Conservation (phyloP, 2,888 invertebrate genomes). For the Automeris io region DNA sequence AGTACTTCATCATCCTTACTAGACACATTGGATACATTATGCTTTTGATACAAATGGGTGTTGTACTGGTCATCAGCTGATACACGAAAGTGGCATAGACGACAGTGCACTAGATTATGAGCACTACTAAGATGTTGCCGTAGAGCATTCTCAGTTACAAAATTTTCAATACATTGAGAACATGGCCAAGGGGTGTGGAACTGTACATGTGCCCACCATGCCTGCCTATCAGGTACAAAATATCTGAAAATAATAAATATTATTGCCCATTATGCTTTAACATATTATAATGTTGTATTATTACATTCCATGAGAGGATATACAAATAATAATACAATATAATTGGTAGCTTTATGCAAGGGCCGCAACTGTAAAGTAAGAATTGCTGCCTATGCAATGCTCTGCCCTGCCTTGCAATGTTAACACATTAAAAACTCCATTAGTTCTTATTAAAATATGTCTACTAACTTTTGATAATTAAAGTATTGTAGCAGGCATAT, state of each 20-base stretch:
- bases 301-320: too few species aligned
- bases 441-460: too few species aligned
- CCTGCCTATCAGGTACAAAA: conserved; percentile 55
- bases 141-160: conserved; percentile 40
- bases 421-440: too few species aligned
- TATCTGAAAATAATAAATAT: conserved; percentile 50
- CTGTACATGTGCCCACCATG: conserved; percentile 51
- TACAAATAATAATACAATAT: too few species aligned
- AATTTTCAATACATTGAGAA: conserved; percentile 60
- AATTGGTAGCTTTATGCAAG: too few species aligned
- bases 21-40: conserved; percentile 47
- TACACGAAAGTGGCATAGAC: conserved; percentile 60
- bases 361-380: too few species aligned
- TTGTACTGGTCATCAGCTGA: conserved; percentile 54
- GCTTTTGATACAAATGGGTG: conserved; percentile 57
- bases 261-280: too few species aligned
- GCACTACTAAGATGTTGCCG: conserved; percentile 45
- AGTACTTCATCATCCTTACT: conserved; percentile 42
- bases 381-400: too few species aligned
- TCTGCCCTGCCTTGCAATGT: too few species aligned
- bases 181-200: conserved; percentile 67
- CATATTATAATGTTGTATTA: too few species aligned
- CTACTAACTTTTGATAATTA: too few species aligned
- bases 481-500: too few species aligned
- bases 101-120: conserved; percentile 62